Evolutionary conservation across 1,140 invertebrate genomes (phyloP).

Genomic region (Zaprionus tsacasi): DNA sequence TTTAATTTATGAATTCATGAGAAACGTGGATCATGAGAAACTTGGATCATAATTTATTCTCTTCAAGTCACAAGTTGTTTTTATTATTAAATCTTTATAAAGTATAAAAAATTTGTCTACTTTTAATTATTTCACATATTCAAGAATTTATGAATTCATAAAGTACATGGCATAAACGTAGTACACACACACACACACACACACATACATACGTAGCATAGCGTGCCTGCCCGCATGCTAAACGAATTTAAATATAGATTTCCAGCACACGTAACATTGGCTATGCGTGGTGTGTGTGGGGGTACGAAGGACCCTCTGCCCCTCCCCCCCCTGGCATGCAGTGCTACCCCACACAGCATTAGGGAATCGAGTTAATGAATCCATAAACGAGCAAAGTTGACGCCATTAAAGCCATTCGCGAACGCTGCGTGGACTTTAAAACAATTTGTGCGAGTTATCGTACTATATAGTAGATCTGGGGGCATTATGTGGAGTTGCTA

Average conservation of each 20-base stretch:
- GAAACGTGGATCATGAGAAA: no score
- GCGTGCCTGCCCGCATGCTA: not conserved
- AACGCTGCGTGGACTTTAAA: not conserved
- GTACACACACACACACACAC: not conserved
- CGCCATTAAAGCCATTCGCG: not conserved
- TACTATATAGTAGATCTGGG: not conserved
- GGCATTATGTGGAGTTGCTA: not conserved
- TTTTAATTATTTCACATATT: no score
- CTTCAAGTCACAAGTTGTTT: no score
- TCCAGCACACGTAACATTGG: not conserved
- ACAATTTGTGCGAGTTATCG: not conserved
- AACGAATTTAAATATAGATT: conserved; percentile 8
- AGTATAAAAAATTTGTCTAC: no score
- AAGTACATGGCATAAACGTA: no score
- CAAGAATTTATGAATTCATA: no score
- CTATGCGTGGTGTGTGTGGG: not conserved
- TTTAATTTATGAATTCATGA: no score
- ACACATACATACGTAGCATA: not conserved
- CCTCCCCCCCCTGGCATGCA: not conserved
- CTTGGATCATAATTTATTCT: no score
- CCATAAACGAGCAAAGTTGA: conserved; percentile 5
- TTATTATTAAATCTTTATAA: no score
- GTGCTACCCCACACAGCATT: not conserved
- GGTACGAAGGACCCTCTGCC: not conserved
- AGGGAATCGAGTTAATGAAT: conserved; percentile 5